These are phyloP conservation scores for Oxycera nigricornis DNA, from an alignment of 2,888 invertebrate species.

Conservation along the genomic window DNA sequence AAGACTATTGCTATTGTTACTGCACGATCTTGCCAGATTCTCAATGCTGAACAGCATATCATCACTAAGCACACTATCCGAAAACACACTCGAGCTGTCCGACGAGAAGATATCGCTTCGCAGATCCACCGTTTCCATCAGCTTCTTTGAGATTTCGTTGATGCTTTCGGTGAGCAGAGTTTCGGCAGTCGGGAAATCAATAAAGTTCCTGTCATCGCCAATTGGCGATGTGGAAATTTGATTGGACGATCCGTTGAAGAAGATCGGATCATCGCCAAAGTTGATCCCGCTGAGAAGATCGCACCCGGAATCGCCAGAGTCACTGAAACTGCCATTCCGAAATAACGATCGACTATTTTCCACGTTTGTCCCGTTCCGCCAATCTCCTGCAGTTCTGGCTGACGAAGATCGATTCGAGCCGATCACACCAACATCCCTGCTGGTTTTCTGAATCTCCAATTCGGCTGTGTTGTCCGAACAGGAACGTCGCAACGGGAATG, in stretches of 20 bases:
- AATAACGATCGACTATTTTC: slow-evolving; percentile 25
- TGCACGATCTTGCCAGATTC: slow-evolving; percentile 50
- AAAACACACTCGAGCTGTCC: slow-evolving; percentile 52
- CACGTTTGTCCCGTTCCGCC: not conserved
- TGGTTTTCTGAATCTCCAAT: slow-evolving; percentile 47
- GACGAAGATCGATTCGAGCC: slow-evolving; percentile 54
- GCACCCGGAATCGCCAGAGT: slow-evolving; percentile 56
- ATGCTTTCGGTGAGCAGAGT: slow-evolving; percentile 60
- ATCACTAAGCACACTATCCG: slow-evolving; percentile 51
- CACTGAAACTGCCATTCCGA: slow-evolving; percentile 52
- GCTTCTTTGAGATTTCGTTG: slow-evolving; percentile 61
- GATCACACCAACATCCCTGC: slow-evolving; percentile 52
- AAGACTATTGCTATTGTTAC: not conserved
- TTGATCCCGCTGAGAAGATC: slow-evolving; percentile 60
- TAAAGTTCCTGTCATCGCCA: slow-evolving; percentile 31
- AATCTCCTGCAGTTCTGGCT: not conserved
- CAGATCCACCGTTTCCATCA: slow-evolving; percentile 60
- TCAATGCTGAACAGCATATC: slow-evolving; percentile 60
- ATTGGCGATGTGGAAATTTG: slow-evolving; percentile 22
- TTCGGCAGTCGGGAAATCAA: slow-evolving; percentile 52
- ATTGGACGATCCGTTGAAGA: slow-evolving; percentile 50
- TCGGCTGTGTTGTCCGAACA: slow-evolving; percentile 58
- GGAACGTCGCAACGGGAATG: slow-evolving; percentile 60
- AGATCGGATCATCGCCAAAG: slow-evolving; percentile 55
- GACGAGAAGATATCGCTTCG: slow-evolving; percentile 44